These are phyloP conservation scores for Drosophila colorata DNA, from an alignment of 2,888 invertebrate genomes.

Conservation along the genomic window DNA sequence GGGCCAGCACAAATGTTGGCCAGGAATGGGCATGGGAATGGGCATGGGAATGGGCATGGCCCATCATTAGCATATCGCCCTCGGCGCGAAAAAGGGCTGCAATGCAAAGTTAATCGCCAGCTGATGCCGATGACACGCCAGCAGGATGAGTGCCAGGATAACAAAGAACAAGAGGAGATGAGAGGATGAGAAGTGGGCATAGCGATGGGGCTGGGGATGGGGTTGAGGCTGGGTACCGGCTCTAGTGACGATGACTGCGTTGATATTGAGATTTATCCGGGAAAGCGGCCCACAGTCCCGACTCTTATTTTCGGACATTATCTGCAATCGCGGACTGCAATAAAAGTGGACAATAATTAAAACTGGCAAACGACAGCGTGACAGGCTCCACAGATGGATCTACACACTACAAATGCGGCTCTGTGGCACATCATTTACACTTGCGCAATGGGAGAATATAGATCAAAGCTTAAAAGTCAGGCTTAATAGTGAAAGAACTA, in stretches of 20 bases:
- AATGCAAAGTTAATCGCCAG: slow-evolving; percentile 77
- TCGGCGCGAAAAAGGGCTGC: slow-evolving; percentile 74
- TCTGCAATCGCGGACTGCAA: slow-evolving; percentile 69
- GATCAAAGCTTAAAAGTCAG: background rate
- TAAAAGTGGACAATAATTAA: slow-evolving; percentile 77
- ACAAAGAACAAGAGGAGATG: slow-evolving; percentile 1
- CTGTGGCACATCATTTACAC: slow-evolving; percentile 36
- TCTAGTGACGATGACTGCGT: slow-evolving; percentile 59
- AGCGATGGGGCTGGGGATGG: background rate
- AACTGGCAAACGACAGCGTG: slow-evolving; percentile 55
- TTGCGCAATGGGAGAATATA: background rate
- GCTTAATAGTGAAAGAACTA: background rate
- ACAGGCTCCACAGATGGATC: slow-evolving; percentile 18
- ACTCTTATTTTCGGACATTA: slow-evolving; percentile 47
- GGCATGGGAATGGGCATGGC: slow-evolving; percentile 38
- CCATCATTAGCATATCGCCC: slow-evolving; percentile 79
- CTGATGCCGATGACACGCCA: slow-evolving; percentile 71
- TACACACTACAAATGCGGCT: slow-evolving; percentile 1
- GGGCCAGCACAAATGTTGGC: slow-evolving; percentile 35
- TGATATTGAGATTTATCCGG: slow-evolving; percentile 56
- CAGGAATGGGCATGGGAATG: background rate
- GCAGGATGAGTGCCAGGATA: slow-evolving; percentile 22
- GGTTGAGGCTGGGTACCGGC: background rate
- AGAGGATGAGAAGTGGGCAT: background rate
- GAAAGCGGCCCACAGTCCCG: background rate